A percentile compares a stretch with the other conserved stretches of the same genome.
These are phyloP conservation scores for Drosophila glabriapex DNA, from an alignment of 2,888 invertebrate species.

Conservation along the genomic window DNA sequence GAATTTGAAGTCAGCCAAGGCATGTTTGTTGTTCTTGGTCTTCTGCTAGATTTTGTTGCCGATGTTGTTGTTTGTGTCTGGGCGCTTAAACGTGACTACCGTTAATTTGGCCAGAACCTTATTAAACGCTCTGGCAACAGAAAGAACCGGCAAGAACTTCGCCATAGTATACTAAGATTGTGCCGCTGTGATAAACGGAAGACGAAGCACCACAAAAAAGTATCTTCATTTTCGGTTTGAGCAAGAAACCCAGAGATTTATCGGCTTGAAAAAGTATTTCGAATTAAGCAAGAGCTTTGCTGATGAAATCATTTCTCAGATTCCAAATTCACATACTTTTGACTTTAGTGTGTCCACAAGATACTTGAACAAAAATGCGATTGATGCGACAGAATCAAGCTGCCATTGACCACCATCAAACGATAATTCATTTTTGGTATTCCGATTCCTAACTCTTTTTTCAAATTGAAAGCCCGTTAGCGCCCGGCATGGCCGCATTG, in stretches of 20 bases:
- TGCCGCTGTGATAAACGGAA: slow-evolving; percentile 46
- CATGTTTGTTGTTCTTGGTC: slow-evolving; percentile 45
- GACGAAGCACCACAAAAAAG: slow-evolving; percentile 36
- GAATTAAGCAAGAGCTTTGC: slow-evolving; percentile 46
- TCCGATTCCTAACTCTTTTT: slow-evolving; percentile 41
- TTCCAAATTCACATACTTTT: slow-evolving; percentile 29
- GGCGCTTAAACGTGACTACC: slow-evolving; percentile 73
- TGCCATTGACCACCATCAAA: slow-evolving; percentile 17
- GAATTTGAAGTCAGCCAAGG: slow-evolving; percentile 58
- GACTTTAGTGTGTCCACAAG: slow-evolving; percentile 9
- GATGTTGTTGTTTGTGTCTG: slow-evolving; percentile 55
- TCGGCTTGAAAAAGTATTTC: slow-evolving; percentile 65
- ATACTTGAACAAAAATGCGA: slow-evolving; percentile 4
- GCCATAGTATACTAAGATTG: slow-evolving; percentile 44
- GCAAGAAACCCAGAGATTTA: slow-evolving; percentile 58
- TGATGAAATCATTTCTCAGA: slow-evolving; percentile 63
- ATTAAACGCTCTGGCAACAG: slow-evolving; percentile 56
- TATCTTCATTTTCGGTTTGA: slow-evolving; percentile 49
- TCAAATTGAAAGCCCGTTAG: slow-evolving; percentile 66
- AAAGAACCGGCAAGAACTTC: slow-evolving; percentile 38
- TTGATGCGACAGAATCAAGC: slow-evolving; percentile 23
- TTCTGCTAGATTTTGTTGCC: slow-evolving; percentile 6
- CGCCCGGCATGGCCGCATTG: slow-evolving; percentile 51
- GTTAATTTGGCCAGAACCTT: slow-evolving; percentile 74
- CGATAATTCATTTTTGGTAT: slow-evolving; percentile 48